Percentiles rank a stretch among this genome's conserved stretches.
These are phyloP conservation scores for Diabrotica virgifera DNA, from an alignment of 1,140 invertebrate species.

Conservation along the genomic window DNA sequence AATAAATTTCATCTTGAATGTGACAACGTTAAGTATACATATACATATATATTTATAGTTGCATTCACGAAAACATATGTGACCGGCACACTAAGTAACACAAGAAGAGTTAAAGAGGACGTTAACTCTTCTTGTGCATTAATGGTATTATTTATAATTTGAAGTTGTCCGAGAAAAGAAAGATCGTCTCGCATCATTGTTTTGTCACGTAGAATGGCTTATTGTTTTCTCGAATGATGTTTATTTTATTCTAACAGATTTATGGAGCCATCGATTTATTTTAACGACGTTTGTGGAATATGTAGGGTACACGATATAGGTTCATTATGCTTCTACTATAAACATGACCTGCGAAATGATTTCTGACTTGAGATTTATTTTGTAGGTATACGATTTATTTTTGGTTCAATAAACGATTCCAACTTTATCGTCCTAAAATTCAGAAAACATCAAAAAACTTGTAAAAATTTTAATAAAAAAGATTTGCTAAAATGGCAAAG, in stretches of 20 bases:
- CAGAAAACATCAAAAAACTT: no score
- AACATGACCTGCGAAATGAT: no score
- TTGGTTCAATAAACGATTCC: no score
- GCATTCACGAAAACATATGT: neutral
- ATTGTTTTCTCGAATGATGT: neutral
- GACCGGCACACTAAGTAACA: neutral
- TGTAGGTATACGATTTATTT: no score
- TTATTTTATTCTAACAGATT: neutral
- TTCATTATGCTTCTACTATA: no score
- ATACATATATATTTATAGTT: neutral
- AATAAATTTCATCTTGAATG: neutral
- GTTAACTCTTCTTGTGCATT: neutral
- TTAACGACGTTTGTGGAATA: no score
- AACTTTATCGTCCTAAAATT: no score
- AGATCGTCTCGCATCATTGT: neutral
- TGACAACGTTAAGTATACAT: neutral
- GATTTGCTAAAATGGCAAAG: no score
- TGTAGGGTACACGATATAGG: no score
- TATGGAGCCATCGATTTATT: neutral
- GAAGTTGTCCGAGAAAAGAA: neutral
- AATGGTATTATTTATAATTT: constrained; percentile 1
- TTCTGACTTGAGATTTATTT: no score
- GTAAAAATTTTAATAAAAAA: no score
- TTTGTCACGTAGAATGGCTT: neutral
- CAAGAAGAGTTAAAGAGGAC: neutral